These are phyloP conservation scores for Cyclophora punctaria DNA, from an alignment of 2,888 invertebrate genomes.

Conservation along the genomic window DNA sequence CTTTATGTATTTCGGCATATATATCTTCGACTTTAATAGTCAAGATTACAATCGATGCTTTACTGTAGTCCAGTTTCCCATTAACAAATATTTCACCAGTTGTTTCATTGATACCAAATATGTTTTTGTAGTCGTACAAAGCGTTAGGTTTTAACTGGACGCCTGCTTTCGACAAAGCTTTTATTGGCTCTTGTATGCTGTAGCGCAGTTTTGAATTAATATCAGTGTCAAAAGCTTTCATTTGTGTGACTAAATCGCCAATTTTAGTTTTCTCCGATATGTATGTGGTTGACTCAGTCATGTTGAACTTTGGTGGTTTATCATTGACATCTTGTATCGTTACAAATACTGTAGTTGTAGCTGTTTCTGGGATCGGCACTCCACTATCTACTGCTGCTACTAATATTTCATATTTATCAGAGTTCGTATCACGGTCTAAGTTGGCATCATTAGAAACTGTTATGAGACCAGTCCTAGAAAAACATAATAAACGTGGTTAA, in stretches of 20 bases:
- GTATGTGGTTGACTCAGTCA: constrained; percentile 79
- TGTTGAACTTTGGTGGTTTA: constrained; percentile 85
- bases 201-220: constrained; percentile 80
- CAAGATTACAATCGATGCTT: constrained; percentile 83
- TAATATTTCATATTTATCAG: constrained; percentile 80
- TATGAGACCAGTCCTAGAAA: constrained; percentile 78
- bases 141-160: constrained; percentile 77
- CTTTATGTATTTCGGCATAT: constrained; percentile 80
- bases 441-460: constrained; percentile 83
- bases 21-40: constrained; percentile 81
- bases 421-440: constrained; percentile 80
- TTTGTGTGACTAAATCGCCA: constrained; percentile 77
- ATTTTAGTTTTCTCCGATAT: constrained; percentile 80
- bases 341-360: constrained; percentile 83
- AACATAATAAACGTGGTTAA: not conserved
- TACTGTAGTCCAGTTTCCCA: constrained; percentile 80
- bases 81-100: constrained; percentile 82
- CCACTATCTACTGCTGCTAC: constrained; percentile 86
- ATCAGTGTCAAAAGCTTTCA: constrained; percentile 83
- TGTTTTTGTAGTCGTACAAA: constrained; percentile 77
- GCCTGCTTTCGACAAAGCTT: constrained; percentile 84
- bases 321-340: constrained; percentile 86
- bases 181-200: constrained; percentile 78
- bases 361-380: constrained; percentile 83
- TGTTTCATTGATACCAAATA: constrained; percentile 81